phyloP scores from a whole-genome alignment of 1,140 invertebrate species.

The Drosophila sturtevanti region DNA sequence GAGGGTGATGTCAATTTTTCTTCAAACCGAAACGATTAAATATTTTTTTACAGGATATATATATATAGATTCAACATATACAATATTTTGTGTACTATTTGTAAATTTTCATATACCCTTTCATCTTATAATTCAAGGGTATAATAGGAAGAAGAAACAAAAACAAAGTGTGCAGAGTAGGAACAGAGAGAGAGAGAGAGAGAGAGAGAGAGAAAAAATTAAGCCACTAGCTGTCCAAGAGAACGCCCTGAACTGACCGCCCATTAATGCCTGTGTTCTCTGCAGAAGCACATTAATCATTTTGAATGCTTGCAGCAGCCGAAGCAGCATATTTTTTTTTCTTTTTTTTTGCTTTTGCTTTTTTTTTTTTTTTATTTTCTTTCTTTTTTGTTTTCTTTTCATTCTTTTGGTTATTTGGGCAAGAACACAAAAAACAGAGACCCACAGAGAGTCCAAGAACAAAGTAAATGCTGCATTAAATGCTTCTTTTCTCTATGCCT shows the following conservation, averaged over 20 bases:
- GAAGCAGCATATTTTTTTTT: conserved; percentile 28
- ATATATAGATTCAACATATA: too few relatives aligned
- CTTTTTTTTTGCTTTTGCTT: conserved; percentile 19
- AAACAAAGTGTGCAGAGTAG: neutral
- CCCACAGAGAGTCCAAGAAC: conserved; percentile 35
- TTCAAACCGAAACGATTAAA: too few relatives aligned
- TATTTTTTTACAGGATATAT: too few relatives aligned
- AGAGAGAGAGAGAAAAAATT: conserved; percentile 72
- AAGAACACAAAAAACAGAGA: conserved; percentile 39
- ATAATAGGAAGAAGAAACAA: conserved; percentile 18
- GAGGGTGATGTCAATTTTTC: too few relatives aligned
- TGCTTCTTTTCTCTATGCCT: conserved; percentile 56
- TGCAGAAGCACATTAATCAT: conserved; percentile 71
- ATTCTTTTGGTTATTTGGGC: conserved; percentile 12
- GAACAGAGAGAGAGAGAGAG: too few relatives aligned
- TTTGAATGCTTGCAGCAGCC: conserved; percentile 66
- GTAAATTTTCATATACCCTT: neutral
- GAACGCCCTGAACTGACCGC: conserved; percentile 63
- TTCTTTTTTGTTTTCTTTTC: neutral
- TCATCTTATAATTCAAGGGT: neutral
- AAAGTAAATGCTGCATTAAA: conserved; percentile 67
- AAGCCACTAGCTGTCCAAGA: conserved; percentile 44
- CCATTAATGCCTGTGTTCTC: conserved; percentile 61
- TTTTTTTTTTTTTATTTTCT: conserved; percentile 19
- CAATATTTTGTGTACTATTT: too few relatives aligned